Evolutionary conservation across 2,113 vertebrate species (phyloP).

Genomic region (Empidonax alnorum): DNA sequence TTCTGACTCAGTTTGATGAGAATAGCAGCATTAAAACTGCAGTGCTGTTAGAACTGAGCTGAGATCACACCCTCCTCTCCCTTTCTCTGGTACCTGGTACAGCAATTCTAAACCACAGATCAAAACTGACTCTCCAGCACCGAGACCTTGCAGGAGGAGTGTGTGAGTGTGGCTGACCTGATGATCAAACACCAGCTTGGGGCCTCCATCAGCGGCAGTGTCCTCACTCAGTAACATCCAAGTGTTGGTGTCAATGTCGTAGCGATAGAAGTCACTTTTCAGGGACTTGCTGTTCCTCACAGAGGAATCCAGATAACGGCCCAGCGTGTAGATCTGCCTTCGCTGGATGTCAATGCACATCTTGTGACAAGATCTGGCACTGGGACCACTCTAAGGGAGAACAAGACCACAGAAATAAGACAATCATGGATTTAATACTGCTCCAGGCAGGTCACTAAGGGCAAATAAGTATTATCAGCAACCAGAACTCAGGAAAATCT

Average conservation of each 20-base stretch:
- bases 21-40: not conserved
- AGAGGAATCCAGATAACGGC: conserved; percentile 95
- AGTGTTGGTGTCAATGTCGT: conserved; percentile 93
- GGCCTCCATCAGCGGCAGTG: conserved; percentile 93
- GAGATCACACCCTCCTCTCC: not conserved
- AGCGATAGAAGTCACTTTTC: conserved; percentile 98
- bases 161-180: conserved; percentile 80
- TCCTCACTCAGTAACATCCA: conserved; percentile 97
- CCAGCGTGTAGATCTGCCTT: conserved; percentile 95
- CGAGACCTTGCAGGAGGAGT: not conserved
- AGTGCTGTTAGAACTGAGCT: not conserved
- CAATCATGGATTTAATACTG: not conserved
- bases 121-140: not conserved
- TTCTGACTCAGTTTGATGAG: not conserved
- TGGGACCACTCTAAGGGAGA: conserved; percentile 86
- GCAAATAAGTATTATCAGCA: not conserved
- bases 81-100: not conserved
- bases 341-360: conserved; percentile 98
- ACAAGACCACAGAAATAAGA: not conserved
- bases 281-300: conserved; percentile 98
- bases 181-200: conserved; percentile 97
- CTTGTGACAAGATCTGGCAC: conserved; percentile 98
- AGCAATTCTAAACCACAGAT: fast-evolving
- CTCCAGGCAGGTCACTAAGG: not conserved
- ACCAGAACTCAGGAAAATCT: not conserved